A percentile compares a stretch with the other conserved stretches of the same genome.
These are phyloP conservation scores for Exocentrus adspersus DNA, from an alignment of 2,888 invertebrate species.

Conservation along the genomic window DNA sequence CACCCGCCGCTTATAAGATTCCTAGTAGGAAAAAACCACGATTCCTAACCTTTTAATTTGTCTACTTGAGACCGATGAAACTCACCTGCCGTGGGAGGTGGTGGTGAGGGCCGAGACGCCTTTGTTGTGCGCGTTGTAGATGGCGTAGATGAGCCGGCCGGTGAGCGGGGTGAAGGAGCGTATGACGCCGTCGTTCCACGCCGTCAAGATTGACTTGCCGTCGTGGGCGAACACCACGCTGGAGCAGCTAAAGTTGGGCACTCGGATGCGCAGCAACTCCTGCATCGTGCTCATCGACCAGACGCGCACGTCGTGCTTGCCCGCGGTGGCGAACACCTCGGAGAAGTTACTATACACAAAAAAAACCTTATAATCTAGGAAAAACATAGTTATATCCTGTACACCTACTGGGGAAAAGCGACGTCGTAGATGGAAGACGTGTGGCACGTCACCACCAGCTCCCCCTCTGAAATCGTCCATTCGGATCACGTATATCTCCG, in stretches of 20 bases:
- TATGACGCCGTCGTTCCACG: constrained; percentile 86
- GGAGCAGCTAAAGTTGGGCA: constrained; percentile 89
- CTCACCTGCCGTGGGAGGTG: constrained; percentile 70
- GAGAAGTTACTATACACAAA: constrained; percentile 85
- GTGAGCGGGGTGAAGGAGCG: constrained; percentile 85
- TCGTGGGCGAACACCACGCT: constrained; percentile 80
- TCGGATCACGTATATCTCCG: constrained; percentile 84
- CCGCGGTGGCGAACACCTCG: constrained; percentile 88
- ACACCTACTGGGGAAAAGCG: constrained; percentile 81
- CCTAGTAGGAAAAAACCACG: constrained; percentile 32
- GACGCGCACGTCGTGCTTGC: constrained; percentile 84
- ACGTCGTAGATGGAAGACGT: constrained; percentile 81
- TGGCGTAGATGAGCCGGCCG: constrained; percentile 82
- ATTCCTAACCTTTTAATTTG: too few relatives aligned
- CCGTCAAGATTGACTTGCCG: constrained; percentile 83
- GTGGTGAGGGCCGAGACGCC: constrained; percentile 86
- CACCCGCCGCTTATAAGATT: constrained; percentile 89
- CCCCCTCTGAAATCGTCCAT: constrained; percentile 73
- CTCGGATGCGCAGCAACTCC: constrained; percentile 84
- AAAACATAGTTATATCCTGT: constrained; percentile 35
- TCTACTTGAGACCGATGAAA: too few relatives aligned
- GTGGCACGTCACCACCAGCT: constrained; percentile 84
- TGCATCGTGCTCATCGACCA: constrained; percentile 82
- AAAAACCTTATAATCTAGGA: too few relatives aligned
- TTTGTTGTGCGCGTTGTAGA: constrained; percentile 89